A percentile compares a stretch with the other conserved stretches of the same genome.
Evolutionary conservation across 2,797 vertebrate genomes (phyloP).

Genomic region (Sparus aurata): DNA sequence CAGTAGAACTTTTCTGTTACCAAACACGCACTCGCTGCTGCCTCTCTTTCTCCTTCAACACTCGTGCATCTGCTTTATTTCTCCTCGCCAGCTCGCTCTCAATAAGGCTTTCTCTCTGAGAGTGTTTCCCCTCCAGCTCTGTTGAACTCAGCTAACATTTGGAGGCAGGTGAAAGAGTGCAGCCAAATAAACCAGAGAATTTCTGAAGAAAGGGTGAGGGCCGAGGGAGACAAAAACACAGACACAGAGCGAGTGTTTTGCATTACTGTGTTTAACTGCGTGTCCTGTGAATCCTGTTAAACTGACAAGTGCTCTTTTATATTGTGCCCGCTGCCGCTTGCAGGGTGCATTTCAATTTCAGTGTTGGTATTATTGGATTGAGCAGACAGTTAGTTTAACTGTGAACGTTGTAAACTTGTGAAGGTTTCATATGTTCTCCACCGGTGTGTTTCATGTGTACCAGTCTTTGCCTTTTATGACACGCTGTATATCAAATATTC

Average conservation of each 20-base stretch:
- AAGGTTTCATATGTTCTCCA: slow-evolving; percentile 20
- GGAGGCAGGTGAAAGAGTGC: slow-evolving; percentile 61
- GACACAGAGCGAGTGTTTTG: slow-evolving; percentile 17
- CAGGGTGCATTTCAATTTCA: slow-evolving; percentile 17
- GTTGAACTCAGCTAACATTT: slow-evolving; percentile 68
- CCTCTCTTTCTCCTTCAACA: slow-evolving; percentile 8
- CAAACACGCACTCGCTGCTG: slow-evolving; percentile 20
- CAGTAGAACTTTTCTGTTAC: slow-evolving; percentile 27
- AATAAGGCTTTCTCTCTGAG: slow-evolving; percentile 51
- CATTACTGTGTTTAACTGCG: slow-evolving; percentile 31
- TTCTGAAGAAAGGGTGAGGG: slow-evolving; percentile 33
- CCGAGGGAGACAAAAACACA: slow-evolving; percentile 33
- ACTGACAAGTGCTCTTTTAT: slow-evolving; percentile 42
- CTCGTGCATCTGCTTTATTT: slow-evolving; percentile 15
- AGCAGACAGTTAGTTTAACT: slow-evolving; percentile 34
- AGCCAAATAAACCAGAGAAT: slow-evolving; percentile 62
- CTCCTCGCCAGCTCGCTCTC: slow-evolving; percentile 43
- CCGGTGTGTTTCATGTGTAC: slow-evolving; percentile 14
- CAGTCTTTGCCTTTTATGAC: slow-evolving; percentile 10
- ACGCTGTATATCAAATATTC: not conserved
- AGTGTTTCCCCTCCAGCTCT: slow-evolving; percentile 61
- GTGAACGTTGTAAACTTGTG: slow-evolving; percentile 27
- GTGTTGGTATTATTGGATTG: slow-evolving; percentile 19
- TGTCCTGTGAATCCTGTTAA: slow-evolving; percentile 42
- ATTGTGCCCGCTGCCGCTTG: not conserved